Conservation (phyloP, 2,888 invertebrate species). For the Leuctra nigra region DNA sequence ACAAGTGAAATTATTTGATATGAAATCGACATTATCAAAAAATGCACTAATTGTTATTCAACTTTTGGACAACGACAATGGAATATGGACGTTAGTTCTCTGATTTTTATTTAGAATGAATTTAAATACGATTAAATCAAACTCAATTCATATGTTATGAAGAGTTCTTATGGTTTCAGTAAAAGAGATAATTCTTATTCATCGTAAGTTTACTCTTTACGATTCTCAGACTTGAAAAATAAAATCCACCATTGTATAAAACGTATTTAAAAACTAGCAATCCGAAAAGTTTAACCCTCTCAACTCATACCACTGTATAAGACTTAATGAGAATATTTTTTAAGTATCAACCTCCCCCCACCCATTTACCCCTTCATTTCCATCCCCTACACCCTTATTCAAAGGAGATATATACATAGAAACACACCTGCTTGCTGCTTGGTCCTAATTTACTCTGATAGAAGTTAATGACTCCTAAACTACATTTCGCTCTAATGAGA, state of each 20-base stretch:
- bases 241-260: slow-evolving; percentile 13
- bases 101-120: too few species aligned
- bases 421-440: slow-evolving; percentile 8
- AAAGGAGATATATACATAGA: slow-evolving; percentile 8
- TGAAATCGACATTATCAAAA: too few species aligned
- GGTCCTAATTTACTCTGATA: slow-evolving; percentile 15
- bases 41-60: too few species aligned
- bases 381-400: background rate
- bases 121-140: too few species aligned
- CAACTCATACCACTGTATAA: background rate
- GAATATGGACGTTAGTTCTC: too few species aligned
- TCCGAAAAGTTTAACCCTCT: slow-evolving; percentile 6
- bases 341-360: slow-evolving; percentile 8
- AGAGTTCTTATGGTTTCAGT: too few species aligned
- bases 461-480: slow-evolving; percentile 25
- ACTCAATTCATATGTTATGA: too few species aligned
- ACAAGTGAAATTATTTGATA: too few species aligned
- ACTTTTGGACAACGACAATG: too few species aligned
- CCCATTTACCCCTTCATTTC: background rate
- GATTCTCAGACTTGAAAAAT: slow-evolving; percentile 1
- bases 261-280: slow-evolving; percentile 17
- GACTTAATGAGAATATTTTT: slow-evolving; percentile 18
- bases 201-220: slow-evolving; percentile 5
- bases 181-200: too few species aligned
- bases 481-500: slow-evolving; percentile 25